Evolutionary conservation across 1,140 invertebrate genomes (phyloP), one percentile per base, ranked within the genome.

Genomic region (Idris sp.): DNA sequence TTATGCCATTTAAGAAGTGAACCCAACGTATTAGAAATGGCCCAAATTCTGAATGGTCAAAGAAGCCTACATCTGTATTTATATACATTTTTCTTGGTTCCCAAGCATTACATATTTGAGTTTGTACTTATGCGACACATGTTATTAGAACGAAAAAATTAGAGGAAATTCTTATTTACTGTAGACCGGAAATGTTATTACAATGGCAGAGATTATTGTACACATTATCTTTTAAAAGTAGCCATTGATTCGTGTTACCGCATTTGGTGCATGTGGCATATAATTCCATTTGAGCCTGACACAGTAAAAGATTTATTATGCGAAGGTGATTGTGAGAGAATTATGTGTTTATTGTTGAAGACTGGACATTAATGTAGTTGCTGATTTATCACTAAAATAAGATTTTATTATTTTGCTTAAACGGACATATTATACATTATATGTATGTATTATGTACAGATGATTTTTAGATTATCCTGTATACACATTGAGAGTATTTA

Each of bases 1-100:
- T 43, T 72, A 84, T 73, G 62, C 33, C 16, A 38, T 41, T 33
- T n/a, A 13, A 80, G 79, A 76, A 49, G 72, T 72, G 53, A 68
- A 51, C 30, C 18, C 1, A 11, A 4, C 19, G 36, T 40, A 51
- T 46, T 56, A 62, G 41, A 36, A 14, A 35, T 40, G 22, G 6
- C 41, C 14, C 9, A 40, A 40, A 40, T 30, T 35, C 7, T 0
- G 41, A 56, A 62, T 56, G 68, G 49, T 49, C 48, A 56, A 38
- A 26, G 30, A 54, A 54, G 30, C 16, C n/a, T n/a, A n/a, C n/a
- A n/a, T n/a, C n/a, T n/a, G n/a, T n/a, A n/a, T n/a, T n/a, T n/a
- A n/a, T n/a, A n/a, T n/a, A n/a, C n/a, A n/a, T n/a, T n/a, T n/a
- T n/a, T n/a, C n/a, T n/a, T n/a, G n/a, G n/a, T n/a, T n/a, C n/a